phyloP scores from a whole-genome alignment of 2,113 vertebrate genomes.

The Poeciliopsis occidentalis region DNA sequence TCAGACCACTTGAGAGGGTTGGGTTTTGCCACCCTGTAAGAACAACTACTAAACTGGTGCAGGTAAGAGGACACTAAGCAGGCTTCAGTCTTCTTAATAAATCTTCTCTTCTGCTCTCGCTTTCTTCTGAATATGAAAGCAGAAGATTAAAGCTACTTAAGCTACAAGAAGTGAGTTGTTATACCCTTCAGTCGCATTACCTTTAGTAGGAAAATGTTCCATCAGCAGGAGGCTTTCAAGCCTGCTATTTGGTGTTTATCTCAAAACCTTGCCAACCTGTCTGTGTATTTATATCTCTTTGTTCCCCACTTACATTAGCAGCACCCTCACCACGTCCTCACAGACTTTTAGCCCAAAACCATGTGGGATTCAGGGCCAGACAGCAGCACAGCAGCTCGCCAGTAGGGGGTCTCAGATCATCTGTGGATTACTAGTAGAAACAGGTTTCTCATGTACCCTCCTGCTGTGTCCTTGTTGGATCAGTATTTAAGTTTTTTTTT shows the following conservation, averaged over 20 bases:
- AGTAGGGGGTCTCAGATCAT: slow-evolving; percentile 38
- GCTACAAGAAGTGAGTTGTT: not conserved
- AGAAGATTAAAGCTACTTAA: not conserved
- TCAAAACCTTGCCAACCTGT: not conserved
- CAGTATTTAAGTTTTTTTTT: slow-evolving; percentile 13
- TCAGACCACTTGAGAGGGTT: slow-evolving; percentile 36
- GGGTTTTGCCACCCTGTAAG: slow-evolving; percentile 29
- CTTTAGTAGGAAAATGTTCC: not conserved
- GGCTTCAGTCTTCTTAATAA: not conserved
- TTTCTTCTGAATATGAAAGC: slow-evolving; percentile 2
- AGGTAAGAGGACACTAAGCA: slow-evolving; percentile 15
- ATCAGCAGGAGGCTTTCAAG: slow-evolving; percentile 2
- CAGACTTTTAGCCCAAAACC: slow-evolving; percentile 2
- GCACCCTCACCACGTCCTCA: not conserved
- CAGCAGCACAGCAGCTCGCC: slow-evolving; percentile 32
- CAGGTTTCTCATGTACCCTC: slow-evolving; percentile 22
- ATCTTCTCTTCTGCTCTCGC: not conserved
- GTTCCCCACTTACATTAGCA: not conserved
- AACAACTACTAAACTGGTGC: slow-evolving; percentile 31
- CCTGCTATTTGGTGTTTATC: not conserved
- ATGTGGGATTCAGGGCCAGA: slow-evolving; percentile 15
- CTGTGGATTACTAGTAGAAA: slow-evolving; percentile 51
- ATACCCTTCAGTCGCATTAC: not conserved
- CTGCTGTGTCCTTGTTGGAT: not conserved
- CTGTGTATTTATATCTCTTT: not conserved